phyloP scores from a whole-genome alignment of 2,888 invertebrate genomes.

The Lacanobia oleracea region DNA sequence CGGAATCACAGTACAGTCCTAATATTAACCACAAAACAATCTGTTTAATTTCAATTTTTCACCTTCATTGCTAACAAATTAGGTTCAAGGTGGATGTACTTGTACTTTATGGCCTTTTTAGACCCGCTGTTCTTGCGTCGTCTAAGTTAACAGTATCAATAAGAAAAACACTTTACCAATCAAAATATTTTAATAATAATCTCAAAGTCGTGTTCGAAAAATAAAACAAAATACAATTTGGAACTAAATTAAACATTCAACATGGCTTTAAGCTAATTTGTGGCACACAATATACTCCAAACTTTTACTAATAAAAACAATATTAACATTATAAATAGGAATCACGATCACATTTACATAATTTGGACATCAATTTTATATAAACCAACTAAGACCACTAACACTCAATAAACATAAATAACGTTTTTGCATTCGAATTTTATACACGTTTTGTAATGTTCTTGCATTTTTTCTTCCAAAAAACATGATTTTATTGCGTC shows the following conservation, averaged over 20 bases:
- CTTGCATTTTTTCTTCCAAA: not conserved
- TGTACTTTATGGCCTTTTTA: too few species aligned
- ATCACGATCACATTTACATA: slow-evolving; percentile 21
- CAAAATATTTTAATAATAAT: slow-evolving; percentile 44
- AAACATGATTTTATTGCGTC: not conserved
- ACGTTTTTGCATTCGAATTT: not conserved
- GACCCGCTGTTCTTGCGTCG: too few species aligned
- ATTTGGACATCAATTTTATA: slow-evolving; percentile 41
- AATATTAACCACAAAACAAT: too few species aligned
- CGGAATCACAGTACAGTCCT: too few species aligned
- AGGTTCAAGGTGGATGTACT: too few species aligned
- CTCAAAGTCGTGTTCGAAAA: slow-evolving; percentile 22
- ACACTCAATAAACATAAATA: not conserved
- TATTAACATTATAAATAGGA: not conserved
- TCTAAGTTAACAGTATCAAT: not conserved
- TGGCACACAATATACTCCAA: slow-evolving; percentile 35
- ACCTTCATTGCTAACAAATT: too few species aligned
- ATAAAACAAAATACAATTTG: not conserved
- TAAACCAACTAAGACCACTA: not conserved
- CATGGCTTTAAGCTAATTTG: slow-evolving; percentile 33
- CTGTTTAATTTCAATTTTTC: too few species aligned
- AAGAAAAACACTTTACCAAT: slow-evolving; percentile 9
- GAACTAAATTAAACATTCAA: slow-evolving; percentile 2
- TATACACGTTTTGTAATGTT: not conserved
- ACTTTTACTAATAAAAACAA: not conserved